Evolutionary conservation across 1,140 invertebrate genomes (phyloP).

Genomic region (Dendrolimus punctatus): DNA sequence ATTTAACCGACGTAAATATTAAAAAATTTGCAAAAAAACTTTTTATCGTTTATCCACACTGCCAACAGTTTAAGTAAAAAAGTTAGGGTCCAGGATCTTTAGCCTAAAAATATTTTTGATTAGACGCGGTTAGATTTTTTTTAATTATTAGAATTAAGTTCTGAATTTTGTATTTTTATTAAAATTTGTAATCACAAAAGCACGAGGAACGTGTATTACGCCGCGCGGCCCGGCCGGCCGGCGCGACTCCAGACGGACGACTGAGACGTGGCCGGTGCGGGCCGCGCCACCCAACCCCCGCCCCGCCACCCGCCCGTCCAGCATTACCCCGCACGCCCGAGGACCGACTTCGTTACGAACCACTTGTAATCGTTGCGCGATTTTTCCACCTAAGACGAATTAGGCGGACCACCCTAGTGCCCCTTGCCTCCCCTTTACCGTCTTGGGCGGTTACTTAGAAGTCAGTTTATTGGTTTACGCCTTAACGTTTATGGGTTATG

Average conservation of each 20-base stretch:
- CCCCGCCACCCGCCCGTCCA: conserved; percentile 18
- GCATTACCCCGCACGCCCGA: conserved; percentile 19
- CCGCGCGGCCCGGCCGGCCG: conserved; percentile 64
- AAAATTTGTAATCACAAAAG: conserved; percentile 68
- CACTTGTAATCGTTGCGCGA: conserved; percentile 68
- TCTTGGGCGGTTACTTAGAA: conserved; percentile 52
- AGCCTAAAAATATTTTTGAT: conserved; percentile 68
- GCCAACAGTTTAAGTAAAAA: conserved; percentile 57
- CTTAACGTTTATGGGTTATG: conserved; percentile 13
- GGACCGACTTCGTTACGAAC: conserved; percentile 67
- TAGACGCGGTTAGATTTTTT: conserved; percentile 54
- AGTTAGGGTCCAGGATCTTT: conserved; percentile 44
- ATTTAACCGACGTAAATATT: conserved; percentile 69
- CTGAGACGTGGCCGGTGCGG: conserved; percentile 48
- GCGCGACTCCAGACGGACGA: conserved; percentile 67
- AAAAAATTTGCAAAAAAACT: conserved; percentile 65
- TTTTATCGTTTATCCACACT: conserved; percentile 35
- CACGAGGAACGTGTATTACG: conserved; percentile 69
- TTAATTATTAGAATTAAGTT: conserved; percentile 20
- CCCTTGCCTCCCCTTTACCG: conserved; percentile 24
- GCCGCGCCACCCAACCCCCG: conserved; percentile 29
- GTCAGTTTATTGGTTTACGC: conserved; percentile 40
- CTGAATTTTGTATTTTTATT: conserved; percentile 45
- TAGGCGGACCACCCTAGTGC: conserved; percentile 55
- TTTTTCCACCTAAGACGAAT: conserved; percentile 71